These are phyloP conservation scores for Tachuris rubrigastra DNA, from an alignment of 2,113 vertebrate species.

Conservation along the genomic window DNA sequence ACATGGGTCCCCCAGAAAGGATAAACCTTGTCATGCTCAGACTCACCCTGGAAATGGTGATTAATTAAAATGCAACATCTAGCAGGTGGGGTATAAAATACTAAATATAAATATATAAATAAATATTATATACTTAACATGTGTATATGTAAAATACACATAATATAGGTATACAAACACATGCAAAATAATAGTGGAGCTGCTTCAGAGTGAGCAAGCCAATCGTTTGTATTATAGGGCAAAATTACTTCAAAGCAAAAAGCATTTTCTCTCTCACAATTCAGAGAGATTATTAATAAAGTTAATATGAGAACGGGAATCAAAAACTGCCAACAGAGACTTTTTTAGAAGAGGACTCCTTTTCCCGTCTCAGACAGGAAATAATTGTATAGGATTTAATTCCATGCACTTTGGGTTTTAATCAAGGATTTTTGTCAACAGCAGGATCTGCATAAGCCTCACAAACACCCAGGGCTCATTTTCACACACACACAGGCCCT, in stretches of 20 bases:
- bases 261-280: not conserved
- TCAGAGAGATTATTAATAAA: constrained; percentile 17
- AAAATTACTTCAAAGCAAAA: constrained; percentile 26
- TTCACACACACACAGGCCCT: not conserved
- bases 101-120: too few relatives aligned
- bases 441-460: not conserved
- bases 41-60: not conserved
- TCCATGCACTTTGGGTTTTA: not conserved
- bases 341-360: not conserved
- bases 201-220: not conserved
- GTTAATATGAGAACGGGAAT: not conserved
- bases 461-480: too few relatives aligned
- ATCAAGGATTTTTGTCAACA: not conserved
- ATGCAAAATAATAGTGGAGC: not conserved
- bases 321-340: not conserved
- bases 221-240: not conserved
- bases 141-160: not conserved
- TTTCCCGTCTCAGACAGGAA: not conserved
- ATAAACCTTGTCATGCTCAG: not conserved
- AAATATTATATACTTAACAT: not conserved
- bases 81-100: not conserved
- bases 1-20: not conserved
- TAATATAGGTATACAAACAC: not conserved
- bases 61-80: not conserved
- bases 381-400: not conserved